phyloP scores from a whole-genome alignment of 2,113 vertebrate genomes.

The Oreochromis aureus region DNA sequence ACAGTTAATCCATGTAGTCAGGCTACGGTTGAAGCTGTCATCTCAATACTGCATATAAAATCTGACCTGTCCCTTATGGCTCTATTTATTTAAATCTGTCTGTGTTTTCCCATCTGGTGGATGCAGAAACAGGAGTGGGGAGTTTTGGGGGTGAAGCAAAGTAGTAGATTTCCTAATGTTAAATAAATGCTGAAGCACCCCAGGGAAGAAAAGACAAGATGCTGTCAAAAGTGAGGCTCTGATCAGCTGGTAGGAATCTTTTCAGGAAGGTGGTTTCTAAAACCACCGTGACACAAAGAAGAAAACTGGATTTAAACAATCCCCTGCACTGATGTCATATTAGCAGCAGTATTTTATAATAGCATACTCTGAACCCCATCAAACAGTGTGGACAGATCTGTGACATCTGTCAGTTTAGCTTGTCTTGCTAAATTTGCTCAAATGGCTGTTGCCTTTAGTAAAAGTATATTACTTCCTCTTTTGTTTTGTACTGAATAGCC shows the following conservation, averaged over 20 bases:
- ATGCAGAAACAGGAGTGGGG: neutral
- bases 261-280: neutral
- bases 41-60: neutral
- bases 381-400: neutral
- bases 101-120: neutral
- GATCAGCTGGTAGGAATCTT: neutral
- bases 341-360: neutral
- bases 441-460: neutral
- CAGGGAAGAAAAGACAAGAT: neutral
- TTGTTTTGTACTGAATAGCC: neutral
- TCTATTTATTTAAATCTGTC: neutral
- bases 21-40: slow-evolving; percentile 1
- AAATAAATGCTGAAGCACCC: neutral
- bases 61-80: neutral
- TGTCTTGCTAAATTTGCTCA: neutral
- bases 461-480: neutral
- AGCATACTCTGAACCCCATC: neutral
- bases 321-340: neutral
- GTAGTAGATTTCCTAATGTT: neutral
- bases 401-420: neutral
- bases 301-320: neutral
- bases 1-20: neutral
- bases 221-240: neutral
- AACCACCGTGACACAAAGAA: neutral
- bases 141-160: neutral